Evolutionary conservation across 2,797 vertebrate species (phyloP).

Genomic region (Amblyopsis hoosieri): DNA sequence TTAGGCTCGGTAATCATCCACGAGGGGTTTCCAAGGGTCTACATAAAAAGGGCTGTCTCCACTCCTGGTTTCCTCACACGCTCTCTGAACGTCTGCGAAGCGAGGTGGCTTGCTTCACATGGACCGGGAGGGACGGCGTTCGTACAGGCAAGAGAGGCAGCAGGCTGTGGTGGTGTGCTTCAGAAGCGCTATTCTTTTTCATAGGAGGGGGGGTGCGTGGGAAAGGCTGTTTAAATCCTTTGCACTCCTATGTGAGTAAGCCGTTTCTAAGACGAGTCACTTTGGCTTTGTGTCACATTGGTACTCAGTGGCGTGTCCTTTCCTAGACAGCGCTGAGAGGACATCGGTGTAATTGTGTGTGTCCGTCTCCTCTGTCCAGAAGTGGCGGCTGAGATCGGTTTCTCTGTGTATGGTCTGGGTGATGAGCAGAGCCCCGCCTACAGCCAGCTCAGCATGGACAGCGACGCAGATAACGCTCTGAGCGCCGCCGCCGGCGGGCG

Average conservation of each 20-base stretch:
- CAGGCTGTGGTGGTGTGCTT: no score
- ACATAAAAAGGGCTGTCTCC: conserved; percentile 72
- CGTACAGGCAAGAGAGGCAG: background rate
- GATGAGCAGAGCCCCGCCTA: conserved; percentile 88
- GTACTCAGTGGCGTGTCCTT: background rate
- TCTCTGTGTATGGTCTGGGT: conserved; percentile 86
- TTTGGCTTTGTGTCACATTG: background rate
- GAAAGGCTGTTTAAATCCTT: no score
- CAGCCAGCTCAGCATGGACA: conserved; percentile 88
- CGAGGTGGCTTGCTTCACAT: conserved; percentile 31
- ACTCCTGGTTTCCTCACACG: conserved; percentile 61
- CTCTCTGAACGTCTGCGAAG: conserved; percentile 39
- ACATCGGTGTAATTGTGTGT: background rate
- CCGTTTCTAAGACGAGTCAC: background rate
- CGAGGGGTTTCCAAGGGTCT: conserved; percentile 69
- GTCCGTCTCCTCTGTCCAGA: conserved; percentile 71
- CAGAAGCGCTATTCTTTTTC: no score
- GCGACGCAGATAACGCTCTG: conserved; percentile 82
- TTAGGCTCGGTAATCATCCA: conserved; percentile 82
- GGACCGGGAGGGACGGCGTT: conserved; percentile 9
- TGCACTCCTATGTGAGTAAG: no score
- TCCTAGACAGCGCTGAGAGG: background rate
- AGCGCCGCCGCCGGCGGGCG: conserved; percentile 57
- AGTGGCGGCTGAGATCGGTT: conserved; percentile 86
- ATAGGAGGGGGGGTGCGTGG: no score